Base-by-base conservation (phyloP, 2,888 invertebrate species). In the Chironomus tentans region DNA sequence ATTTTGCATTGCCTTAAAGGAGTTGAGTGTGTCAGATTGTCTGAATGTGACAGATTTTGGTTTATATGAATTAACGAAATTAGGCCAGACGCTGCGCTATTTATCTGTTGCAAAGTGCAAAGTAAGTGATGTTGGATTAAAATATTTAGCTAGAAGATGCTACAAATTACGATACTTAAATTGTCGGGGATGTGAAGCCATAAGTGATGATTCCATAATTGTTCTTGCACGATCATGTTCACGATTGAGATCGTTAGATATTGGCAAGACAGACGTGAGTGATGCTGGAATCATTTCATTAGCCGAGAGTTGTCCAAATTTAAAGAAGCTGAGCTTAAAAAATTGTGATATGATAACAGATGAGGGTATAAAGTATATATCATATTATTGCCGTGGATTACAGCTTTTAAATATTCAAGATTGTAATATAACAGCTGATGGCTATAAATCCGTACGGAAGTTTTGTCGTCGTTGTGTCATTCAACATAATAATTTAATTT, bases 341-440 rank as follows among this genome's bases (percentile, higher is more conserved):
- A 94, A 94, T 80, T 97, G 97, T 85, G 95, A 96, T 85, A 88
- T 94, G 80, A 89, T 97, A 46, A 95, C 95, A 2, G 96, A 97
- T 82, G 88, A 92, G 76, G 97, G 97, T 0, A 88, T 94, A 48
- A 93, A 94, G 82, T 91, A 92, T 74, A 89, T 97, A 7, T 95
- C 96, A 0, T 94, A 95, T 82, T 94, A 94, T 82, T 95, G 95
- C 80, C 87, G 94, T 62, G 94, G 94, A 0, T 85, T 97, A 56
- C 94, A 94, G 76, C 96, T 96, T 81, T 86, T 97, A 10, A 96
- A 96, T 82, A 95, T 97, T 78, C 95, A 96, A 81, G 96, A 96
- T 83, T 96, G 96, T 78, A 92, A 94, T 77, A 92, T 97, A 79
- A 93, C 95, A 4, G 85, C 94, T 68, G 90, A 95, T 79, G 95